phyloP scores from a whole-genome alignment of 2,113 vertebrate genomes.

The Podarcis raffonei region DNA sequence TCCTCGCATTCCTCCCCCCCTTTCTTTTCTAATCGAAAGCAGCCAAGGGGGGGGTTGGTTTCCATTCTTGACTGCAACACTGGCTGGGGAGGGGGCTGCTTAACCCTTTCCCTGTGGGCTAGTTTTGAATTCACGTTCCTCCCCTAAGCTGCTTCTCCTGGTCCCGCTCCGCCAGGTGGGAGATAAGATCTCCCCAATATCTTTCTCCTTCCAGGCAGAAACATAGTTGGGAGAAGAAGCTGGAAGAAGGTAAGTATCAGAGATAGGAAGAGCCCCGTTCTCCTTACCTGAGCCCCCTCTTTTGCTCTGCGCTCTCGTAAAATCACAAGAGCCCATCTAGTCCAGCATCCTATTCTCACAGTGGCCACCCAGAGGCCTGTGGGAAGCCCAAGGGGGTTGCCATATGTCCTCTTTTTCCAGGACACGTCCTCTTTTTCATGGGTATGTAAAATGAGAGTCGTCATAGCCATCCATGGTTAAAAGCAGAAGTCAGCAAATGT shows the following conservation, averaged over 20 bases:
- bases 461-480: no score
- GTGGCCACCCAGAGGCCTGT: no score
- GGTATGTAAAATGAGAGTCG: no score
- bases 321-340: no score
- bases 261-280: not conserved
- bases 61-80: not conserved
- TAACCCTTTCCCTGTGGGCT: not conserved
- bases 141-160: not conserved
- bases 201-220: not conserved
- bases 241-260: not conserved
- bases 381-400: no score
- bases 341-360: no score
- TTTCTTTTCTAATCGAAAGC: not conserved
- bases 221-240: not conserved
- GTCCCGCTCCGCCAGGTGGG: not conserved
- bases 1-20: not conserved
- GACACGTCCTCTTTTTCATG: no score
- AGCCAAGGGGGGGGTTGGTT: not conserved
- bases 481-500: no score
- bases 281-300: not conserved
- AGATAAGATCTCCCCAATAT: not conserved
- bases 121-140: not conserved
- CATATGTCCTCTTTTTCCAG: no score
- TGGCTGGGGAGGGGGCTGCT: not conserved
- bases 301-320: not conserved